Base-by-base conservation (phyloP, 2,797 vertebrate species). In the Clarias platycephalus region DNA sequence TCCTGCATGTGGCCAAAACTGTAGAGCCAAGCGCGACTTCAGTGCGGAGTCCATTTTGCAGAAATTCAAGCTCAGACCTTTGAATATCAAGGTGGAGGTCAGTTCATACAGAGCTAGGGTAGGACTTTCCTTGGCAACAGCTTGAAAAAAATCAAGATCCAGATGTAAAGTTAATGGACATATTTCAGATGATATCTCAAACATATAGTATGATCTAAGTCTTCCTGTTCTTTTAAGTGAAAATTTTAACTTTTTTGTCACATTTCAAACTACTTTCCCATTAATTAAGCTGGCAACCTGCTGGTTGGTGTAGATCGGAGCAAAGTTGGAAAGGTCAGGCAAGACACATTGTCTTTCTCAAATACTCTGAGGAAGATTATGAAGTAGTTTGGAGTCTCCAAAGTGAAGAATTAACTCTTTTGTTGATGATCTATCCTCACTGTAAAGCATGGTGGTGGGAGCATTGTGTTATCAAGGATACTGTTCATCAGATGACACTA, bases 311-410 rank as follows among this genome's bases (percentile, higher is more conserved):
- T 85, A 88, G 87, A 81, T 28, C 78, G 72, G 44, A 84, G 66
- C 0, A 0, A 24, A 83, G 60, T 63, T 55, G 80, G 85, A 89
- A 89, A 90, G 89, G 87, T 88, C 78, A 77, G 80, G 64, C 82
- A 64, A 83, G 44, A 83, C 37, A 77, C 37, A 55, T 55, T 31
- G 16, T 0, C 0, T 57, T 57, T 57, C 3, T 57, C 0, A 22
- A 53, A 16, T 53, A 34, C 74, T 58, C 53, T 57, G 8, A 76
- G 16, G 26, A 13, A 5, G 18, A 62, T 13, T 4, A 31, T 55
- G 55, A 9, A 20, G 15, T 55, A 6, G n/a, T 72, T 40, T 44
- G n/a, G 68, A 15, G 22, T 44, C 34, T 71, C 34, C 68, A 72
- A 26, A 49, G 5, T 72, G 70, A 26, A 49, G 13, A 49, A 44